A percentile compares a stretch with the other conserved stretches of the same genome.
Evolutionary conservation across 2,888 invertebrate species (phyloP).

Genomic region (Pasiphila rectangulata): DNA sequence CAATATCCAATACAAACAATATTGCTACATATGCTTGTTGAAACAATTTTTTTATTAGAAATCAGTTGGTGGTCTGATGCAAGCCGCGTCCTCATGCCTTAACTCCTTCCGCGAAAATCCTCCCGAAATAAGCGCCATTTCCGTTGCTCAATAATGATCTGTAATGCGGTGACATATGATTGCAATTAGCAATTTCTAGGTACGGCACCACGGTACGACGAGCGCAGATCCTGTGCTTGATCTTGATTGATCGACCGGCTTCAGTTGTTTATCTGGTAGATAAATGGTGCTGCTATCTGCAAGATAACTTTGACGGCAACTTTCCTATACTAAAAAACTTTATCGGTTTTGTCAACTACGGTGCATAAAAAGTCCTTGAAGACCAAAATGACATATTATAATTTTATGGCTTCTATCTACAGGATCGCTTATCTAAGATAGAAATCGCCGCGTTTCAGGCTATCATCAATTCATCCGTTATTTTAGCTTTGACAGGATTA

Average conservation of each 20-base stretch:
- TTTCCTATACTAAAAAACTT: slow-evolving; percentile 19
- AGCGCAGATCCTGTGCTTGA: slow-evolving; percentile 75
- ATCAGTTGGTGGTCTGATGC: slow-evolving; percentile 2
- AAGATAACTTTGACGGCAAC: slow-evolving; percentile 18
- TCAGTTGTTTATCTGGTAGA: slow-evolving; percentile 36
- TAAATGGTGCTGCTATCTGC: slow-evolving; percentile 39
- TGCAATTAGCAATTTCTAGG: slow-evolving; percentile 54
- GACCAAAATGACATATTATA: slow-evolving; percentile 52
- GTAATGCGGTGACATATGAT: slow-evolving; percentile 46
- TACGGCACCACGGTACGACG: slow-evolving; percentile 71
- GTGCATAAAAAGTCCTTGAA: not conserved
- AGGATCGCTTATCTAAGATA: slow-evolving; percentile 66
- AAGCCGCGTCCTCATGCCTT: slow-evolving; percentile 31
- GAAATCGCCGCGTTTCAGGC: slow-evolving; percentile 65
- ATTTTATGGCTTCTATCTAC: slow-evolving; percentile 65
- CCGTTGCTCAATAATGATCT: slow-evolving; percentile 49
- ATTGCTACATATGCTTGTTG: too few relatives aligned
- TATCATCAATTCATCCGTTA: slow-evolving; percentile 77
- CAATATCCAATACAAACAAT: too few relatives aligned
- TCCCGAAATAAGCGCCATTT: slow-evolving; percentile 75
- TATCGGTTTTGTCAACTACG: not conserved
- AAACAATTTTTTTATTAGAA: not conserved
- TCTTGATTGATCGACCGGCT: slow-evolving; percentile 58
- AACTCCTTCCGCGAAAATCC: slow-evolving; percentile 71
- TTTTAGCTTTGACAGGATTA: slow-evolving; percentile 78